A percentile compares a stretch with the other conserved stretches of the same genome.
Evolutionary conservation across 2,888 invertebrate species (phyloP).

Genomic region (Drosophila buzzatii): DNA sequence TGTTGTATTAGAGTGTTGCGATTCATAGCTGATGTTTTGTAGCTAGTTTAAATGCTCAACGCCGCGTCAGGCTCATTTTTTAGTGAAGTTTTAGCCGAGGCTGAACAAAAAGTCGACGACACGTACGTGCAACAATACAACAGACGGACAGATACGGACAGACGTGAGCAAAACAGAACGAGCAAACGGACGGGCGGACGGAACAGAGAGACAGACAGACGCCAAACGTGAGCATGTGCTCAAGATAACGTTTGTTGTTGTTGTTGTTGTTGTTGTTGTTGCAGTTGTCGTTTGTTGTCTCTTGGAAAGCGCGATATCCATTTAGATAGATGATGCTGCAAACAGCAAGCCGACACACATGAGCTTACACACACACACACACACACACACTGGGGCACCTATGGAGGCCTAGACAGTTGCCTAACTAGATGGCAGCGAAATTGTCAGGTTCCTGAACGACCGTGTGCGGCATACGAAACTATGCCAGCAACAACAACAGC

Average conservation of each 20-base stretch:
- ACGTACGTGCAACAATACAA: constrained; percentile 80
- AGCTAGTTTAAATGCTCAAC: constrained; percentile 81
- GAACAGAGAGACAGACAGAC: constrained; percentile 13
- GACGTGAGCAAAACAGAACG: constrained; percentile 12
- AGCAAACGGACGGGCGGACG: not conserved
- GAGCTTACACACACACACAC: not conserved
- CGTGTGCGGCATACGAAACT: constrained; percentile 58
- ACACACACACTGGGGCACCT: constrained; percentile 7
- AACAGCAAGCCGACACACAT: constrained; percentile 39
- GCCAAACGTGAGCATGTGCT: constrained; percentile 50
- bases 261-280: constrained; percentile 35
- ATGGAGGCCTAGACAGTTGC: constrained; percentile 14
- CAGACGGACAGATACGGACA: constrained; percentile 3
- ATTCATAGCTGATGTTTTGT: constrained; percentile 75
- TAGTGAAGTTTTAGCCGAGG: constrained; percentile 76
- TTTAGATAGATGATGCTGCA: constrained; percentile 73
- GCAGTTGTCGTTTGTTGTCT: constrained; percentile 18
- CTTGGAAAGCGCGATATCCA: constrained; percentile 65
- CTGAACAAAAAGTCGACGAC: constrained; percentile 73
- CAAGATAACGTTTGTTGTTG: constrained; percentile 44
- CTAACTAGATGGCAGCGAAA: constrained; percentile 44
- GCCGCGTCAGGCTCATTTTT: constrained; percentile 78
- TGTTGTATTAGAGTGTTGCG: constrained; percentile 43
- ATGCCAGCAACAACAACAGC: constrained; percentile 20
- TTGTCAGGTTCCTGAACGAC: constrained; percentile 52